These are phyloP conservation scores for Notarius lentiginosus DNA, from an alignment of 2,113 vertebrate species.

Conservation along the genomic window DNA sequence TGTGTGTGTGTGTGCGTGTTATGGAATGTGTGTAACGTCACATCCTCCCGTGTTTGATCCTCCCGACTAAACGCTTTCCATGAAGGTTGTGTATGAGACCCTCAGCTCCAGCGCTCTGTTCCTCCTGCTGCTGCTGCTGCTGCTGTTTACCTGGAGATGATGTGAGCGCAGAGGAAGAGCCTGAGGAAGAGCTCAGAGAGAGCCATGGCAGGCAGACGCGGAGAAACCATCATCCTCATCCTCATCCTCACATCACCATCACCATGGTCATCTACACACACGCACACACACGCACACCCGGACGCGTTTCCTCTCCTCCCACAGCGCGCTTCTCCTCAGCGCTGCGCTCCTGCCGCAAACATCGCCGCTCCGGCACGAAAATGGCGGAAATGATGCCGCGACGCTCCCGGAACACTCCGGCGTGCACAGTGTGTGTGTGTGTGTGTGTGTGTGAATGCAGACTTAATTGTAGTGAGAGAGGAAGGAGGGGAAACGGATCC, in stretches of 20 bases:
- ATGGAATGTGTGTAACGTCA: constrained; percentile 12
- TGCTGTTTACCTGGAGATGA: constrained; percentile 15
- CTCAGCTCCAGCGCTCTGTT: too few species aligned
- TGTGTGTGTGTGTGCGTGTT: neutral
- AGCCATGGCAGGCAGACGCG: constrained; percentile 13
- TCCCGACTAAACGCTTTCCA: neutral
- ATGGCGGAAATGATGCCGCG: constrained; percentile 25
- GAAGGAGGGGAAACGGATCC: too few species aligned
- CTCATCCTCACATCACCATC: constrained; percentile 20
- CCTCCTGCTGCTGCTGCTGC: neutral
- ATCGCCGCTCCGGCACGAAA: neutral
- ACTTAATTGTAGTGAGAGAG: constrained; percentile 1
- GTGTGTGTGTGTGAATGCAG: neutral
- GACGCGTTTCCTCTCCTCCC: constrained; percentile 19
- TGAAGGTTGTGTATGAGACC: too few species aligned
- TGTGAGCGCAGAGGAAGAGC: constrained; percentile 19
- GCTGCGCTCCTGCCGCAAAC: neutral
- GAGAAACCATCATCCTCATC: constrained; percentile 24
- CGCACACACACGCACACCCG: neutral
- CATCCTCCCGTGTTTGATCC: neutral
- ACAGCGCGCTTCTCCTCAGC: neutral
- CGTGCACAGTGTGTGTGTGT: neutral
- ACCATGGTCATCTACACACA: neutral
- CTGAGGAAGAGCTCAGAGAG: constrained; percentile 32
- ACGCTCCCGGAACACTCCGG: neutral